Percentiles rank a stretch among this genome's conserved stretches.
Conservation (phyloP, 2,797 vertebrate genomes). For the Premnoplex brunnescens region DNA sequence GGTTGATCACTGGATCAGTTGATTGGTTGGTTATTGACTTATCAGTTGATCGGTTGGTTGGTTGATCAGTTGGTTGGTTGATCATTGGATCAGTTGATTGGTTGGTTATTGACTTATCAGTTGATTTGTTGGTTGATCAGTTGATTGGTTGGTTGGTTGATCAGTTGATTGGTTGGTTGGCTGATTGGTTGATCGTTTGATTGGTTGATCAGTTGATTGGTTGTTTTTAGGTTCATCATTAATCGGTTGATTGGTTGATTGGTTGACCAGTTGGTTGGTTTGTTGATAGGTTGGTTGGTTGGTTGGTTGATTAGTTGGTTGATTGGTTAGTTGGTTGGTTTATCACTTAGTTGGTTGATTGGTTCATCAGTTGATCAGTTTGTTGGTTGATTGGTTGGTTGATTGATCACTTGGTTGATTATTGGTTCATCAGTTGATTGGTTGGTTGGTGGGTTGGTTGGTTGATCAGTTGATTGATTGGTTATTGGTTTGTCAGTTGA, state of each 20-base stretch:
- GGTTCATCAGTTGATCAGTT: fast-evolving
- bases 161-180: no score
- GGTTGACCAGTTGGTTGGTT: fast-evolving
- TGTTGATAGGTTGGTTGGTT: fast-evolving
- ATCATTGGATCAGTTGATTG: background rate
- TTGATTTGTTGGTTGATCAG: fast-evolving
- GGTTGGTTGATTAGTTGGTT: fast-evolving
- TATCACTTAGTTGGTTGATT: fast-evolving
- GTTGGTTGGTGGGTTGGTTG: fast-evolving
- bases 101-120: no score
- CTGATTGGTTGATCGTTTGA: no score
- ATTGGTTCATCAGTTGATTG: background rate
- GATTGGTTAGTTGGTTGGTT: background rate
- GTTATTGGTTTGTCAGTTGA: fast-evolving
- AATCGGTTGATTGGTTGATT: no score
- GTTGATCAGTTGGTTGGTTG: no score
- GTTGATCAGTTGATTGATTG: fast-evolving
- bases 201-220: no score
- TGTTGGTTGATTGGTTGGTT: fast-evolving
- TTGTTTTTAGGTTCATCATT: no score
- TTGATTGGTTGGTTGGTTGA: background rate
- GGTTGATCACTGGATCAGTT: fast-evolving
- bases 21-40: no score
- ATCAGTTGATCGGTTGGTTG: no score
- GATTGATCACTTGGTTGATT: fast-evolving